These are phyloP conservation scores for Invenusta paracnida DNA, from an alignment of 2,888 invertebrate species.

Conservation along the genomic window DNA sequence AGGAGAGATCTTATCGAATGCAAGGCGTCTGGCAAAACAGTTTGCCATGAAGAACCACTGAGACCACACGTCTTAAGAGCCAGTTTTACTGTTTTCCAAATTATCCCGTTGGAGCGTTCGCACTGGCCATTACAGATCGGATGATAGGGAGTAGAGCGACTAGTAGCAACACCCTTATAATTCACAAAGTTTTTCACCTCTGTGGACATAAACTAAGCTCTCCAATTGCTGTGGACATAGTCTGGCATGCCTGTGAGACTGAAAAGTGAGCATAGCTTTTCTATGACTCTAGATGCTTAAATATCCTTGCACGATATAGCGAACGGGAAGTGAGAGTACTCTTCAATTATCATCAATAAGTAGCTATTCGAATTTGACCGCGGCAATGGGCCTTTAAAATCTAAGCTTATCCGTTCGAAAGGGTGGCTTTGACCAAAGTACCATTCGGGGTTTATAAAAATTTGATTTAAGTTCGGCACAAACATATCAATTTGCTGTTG, in stretches of 20 bases:
- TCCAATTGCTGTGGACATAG: constrained; percentile 4
- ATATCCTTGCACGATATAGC: constrained; percentile 44
- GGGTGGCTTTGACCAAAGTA: constrained; percentile 46
- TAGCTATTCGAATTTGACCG: constrained; percentile 43
- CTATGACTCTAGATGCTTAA: constrained; percentile 40
- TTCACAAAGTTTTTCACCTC: constrained; percentile 15
- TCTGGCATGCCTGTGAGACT: constrained; percentile 42
- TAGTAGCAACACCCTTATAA: neutral
- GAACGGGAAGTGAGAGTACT: constrained; percentile 46
- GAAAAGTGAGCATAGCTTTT: constrained; percentile 43
- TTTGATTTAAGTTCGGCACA: constrained; percentile 43
- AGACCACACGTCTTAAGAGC: constrained; percentile 27
- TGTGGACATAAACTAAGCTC: constrained; percentile 16
- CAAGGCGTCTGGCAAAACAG: constrained; percentile 34
- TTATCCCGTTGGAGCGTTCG: constrained; percentile 34
- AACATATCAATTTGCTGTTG: constrained; percentile 26
- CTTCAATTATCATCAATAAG: constrained; percentile 46
- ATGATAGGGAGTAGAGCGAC: neutral
- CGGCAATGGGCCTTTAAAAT: constrained; percentile 47
- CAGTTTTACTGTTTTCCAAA: constrained; percentile 37
- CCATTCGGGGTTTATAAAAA: constrained; percentile 34
- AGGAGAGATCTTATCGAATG: constrained; percentile 35
- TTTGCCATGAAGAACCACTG: neutral
- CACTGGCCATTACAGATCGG: constrained; percentile 27
- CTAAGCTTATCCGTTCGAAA: constrained; percentile 45